Conservation (phyloP, 35 echinoderm and acorn worm species). For the Acanthaster planci region DNA sequence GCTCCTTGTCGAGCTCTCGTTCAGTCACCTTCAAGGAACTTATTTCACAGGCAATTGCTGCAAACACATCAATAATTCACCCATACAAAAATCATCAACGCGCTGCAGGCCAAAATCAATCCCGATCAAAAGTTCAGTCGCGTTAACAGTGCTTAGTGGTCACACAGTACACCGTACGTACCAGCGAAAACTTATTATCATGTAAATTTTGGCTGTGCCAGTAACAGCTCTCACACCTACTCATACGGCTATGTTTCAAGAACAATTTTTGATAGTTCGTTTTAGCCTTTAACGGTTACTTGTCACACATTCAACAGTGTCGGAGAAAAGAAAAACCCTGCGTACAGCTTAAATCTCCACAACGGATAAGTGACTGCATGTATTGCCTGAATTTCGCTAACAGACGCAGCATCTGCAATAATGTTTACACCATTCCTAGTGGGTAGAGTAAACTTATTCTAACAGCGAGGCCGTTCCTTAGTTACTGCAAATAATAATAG, state of each 20-base stretch:
- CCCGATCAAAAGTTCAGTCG: background rate
- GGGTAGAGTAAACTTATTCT: background rate
- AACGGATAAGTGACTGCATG: background rate
- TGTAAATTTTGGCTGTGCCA: too few relatives aligned
- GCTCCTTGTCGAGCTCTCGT: background rate
- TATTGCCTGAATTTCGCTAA: background rate
- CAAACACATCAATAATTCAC: background rate
- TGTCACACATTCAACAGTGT: background rate
- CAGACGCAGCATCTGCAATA: background rate
- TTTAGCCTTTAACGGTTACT: too few relatives aligned
- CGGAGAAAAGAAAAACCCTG: background rate
- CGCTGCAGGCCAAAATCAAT: background rate
- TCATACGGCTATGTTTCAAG: too few relatives aligned
- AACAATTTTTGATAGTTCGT: too few relatives aligned
- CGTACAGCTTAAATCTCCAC: too few relatives aligned
- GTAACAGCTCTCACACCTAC: too few relatives aligned
- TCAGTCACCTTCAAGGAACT: background rate
- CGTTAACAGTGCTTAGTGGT: background rate
- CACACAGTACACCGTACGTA: background rate
- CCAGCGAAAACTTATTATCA: background rate
- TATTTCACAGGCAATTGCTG: background rate
- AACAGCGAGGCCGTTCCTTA: constrained; percentile 7
- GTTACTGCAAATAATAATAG: constrained; percentile 29
- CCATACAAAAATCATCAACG: background rate
- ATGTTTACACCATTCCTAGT: background rate